Evolutionary conservation across 2,113 vertebrate genomes (phyloP), one percentile per base, ranked within the genome.

Genomic region (Passerina amoena): DNA sequence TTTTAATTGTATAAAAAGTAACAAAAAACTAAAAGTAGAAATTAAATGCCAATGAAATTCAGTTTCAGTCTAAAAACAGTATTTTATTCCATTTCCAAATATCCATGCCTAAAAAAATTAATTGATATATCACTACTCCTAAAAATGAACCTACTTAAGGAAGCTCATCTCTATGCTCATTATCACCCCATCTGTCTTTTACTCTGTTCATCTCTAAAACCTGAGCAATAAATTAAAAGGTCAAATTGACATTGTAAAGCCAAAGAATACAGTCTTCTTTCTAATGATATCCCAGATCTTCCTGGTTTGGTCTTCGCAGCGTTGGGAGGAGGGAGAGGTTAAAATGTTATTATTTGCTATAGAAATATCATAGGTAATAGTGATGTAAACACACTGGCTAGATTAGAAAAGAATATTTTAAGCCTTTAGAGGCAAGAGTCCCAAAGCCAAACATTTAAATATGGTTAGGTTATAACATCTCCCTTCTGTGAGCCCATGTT

Each of bases 161-260:
- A 95, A 96, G 60, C 64, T 66, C 3, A 14, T 86, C 86, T 92
- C 64, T 70, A 1, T 83, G 82, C 71, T 95, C 92, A 88, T 91
- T 96, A 93, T 88, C 93, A 88, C 9, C 20, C 95, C 85, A 95
- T 97, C 88, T 97, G 95, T 94, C 86, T 93, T 94, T 61, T 79
- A 51, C 45, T 57, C 45, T 65, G 64, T 40, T 90, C 68, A 56
- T 70, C 71, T 82, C 73, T 80, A 78, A 94, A 92, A 93, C 89
- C 35, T 73, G 56, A 90, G 85, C 71, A 94, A 86, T 78, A 90
- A 51, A 83, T 6, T 17, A 60, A 95, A 95, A 86, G 92, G 93
- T 90, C 92, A 95, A 90, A 88, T 38, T 83, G 75, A 86, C 75
- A 92, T 37, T 57, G 72, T 81, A 86, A 95, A 94, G 40, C 21